These are phyloP conservation scores for Marisa cornuarietis DNA, from an alignment of 1,140 invertebrate genomes.

Conservation along the genomic window DNA sequence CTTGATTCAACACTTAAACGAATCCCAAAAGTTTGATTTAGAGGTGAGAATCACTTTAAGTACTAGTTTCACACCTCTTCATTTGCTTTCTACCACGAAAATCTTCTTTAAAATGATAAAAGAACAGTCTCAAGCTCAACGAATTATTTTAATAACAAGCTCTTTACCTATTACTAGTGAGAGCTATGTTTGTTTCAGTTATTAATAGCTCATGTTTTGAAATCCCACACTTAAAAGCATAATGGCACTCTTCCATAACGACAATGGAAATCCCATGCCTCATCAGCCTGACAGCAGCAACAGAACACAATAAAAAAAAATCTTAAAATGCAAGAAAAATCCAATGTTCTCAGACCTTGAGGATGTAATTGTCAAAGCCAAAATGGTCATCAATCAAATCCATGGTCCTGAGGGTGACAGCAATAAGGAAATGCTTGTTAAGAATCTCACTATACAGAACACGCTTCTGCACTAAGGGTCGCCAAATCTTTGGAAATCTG, in stretches of 20 bases:
- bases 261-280: neutral
- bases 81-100: too few relatives aligned
- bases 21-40: too few relatives aligned
- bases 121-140: too few relatives aligned
- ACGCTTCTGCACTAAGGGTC: slow-evolving; percentile 79
- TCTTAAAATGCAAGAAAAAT: neutral
- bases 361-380: slow-evolving; percentile 95
- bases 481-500: slow-evolving; percentile 81
- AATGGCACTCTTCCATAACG: neutral
- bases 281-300: neutral
- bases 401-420: slow-evolving; percentile 82
- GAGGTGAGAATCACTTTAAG: too few relatives aligned
- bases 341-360: slow-evolving; percentile 74
- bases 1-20: too few relatives aligned
- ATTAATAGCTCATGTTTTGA: neutral
- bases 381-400: slow-evolving; percentile 86
- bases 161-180: too few relatives aligned
- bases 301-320: neutral
- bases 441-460: slow-evolving; percentile 95
- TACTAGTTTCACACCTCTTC: too few relatives aligned
- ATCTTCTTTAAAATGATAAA: too few relatives aligned
- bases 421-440: slow-evolving; percentile 82
- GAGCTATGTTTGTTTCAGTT: neutral
- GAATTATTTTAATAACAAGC: too few relatives aligned
- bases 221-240: neutral